Conservation (phyloP, 1,140 invertebrate genomes). For the Nebria ingens region DNA sequence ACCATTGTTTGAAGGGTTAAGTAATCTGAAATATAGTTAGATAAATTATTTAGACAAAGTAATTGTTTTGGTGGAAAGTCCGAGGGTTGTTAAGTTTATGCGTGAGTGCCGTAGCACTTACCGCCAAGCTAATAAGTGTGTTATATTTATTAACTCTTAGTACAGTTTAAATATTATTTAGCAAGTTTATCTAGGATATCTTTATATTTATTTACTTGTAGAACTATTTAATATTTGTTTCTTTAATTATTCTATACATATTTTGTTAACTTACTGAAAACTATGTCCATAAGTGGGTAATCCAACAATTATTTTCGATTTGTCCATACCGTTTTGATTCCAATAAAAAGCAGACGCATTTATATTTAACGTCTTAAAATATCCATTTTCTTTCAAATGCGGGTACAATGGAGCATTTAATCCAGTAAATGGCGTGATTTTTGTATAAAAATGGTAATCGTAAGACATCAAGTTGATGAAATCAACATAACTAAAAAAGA, state of each 20-base stretch:
- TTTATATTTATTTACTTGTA: no score
- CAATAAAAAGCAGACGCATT: constrained; percentile 78
- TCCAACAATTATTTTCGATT: constrained; percentile 75
- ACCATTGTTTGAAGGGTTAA: constrained; percentile 52
- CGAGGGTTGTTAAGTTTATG: no score
- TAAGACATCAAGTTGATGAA: constrained; percentile 85
- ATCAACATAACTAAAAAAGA: constrained; percentile 66
- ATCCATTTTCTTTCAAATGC: constrained; percentile 46
- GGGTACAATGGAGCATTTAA: constrained; percentile 70
- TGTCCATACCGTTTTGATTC: constrained; percentile 65
- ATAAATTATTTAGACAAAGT: no score
- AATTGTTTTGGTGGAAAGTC: no score
- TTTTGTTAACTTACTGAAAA: constrained; percentile 44
- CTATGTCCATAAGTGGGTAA: constrained; percentile 84
- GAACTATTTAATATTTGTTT: no score
- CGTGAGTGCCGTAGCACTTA: no score
- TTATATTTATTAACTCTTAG: no score
- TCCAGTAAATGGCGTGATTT: constrained; percentile 68
- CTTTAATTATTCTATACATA: no score
- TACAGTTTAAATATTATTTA: no score
- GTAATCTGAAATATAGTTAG: constrained; percentile 49
- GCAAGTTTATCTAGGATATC: no score
- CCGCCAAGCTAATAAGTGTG: no score
- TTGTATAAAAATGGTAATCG: constrained; percentile 72
- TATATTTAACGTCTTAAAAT: constrained; percentile 63